A percentile compares a stretch with the other conserved stretches of the same genome.
Evolutionary conservation across 2,888 invertebrate genomes (phyloP).

Genomic region (Branchipolynoe longqiensis): DNA sequence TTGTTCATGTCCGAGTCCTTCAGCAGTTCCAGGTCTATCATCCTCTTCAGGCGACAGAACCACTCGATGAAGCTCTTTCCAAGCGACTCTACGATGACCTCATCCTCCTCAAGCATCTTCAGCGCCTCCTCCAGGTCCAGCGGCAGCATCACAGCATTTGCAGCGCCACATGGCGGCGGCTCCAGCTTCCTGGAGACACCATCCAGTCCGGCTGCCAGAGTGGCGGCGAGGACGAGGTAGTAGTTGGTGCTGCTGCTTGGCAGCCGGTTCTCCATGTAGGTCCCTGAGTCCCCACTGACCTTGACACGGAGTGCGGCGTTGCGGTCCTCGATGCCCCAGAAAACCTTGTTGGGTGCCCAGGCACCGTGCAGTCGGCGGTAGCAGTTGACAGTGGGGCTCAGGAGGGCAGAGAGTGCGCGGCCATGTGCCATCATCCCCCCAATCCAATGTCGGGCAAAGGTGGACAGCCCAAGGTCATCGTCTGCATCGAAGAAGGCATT

Average conservation of each 20-base stretch:
- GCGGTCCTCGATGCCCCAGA: slow-evolving; percentile 64
- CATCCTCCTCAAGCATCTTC: background rate
- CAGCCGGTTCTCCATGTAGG: slow-evolving; percentile 65
- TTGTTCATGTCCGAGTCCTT: slow-evolving; percentile 30
- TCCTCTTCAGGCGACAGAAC: slow-evolving; percentile 9
- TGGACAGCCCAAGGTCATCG: slow-evolving; percentile 52
- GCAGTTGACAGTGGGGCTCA: slow-evolving; percentile 66
- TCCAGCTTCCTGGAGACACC: slow-evolving; percentile 5
- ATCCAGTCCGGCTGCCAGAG: slow-evolving; percentile 65
- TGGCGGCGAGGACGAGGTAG: slow-evolving; percentile 66
- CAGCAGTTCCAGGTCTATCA: background rate
- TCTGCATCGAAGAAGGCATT: slow-evolving; percentile 59
- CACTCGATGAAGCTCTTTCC: background rate
- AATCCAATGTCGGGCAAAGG: slow-evolving; percentile 60
- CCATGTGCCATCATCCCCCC: slow-evolving; percentile 64
- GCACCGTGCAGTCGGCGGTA: slow-evolving; percentile 62
- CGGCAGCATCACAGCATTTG: background rate
- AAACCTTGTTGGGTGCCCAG: slow-evolving; percentile 54
- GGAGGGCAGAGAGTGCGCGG: slow-evolving; percentile 62
- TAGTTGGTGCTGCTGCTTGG: slow-evolving; percentile 64
- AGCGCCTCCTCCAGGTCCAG: background rate
- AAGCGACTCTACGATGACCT: background rate
- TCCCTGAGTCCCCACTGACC: slow-evolving; percentile 7
- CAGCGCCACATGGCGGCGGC: background rate
- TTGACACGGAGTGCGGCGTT: slow-evolving; percentile 59